Evolutionary conservation across 2,113 vertebrate genomes (phyloP).

Genomic region (Myotis brandtii): DNA sequence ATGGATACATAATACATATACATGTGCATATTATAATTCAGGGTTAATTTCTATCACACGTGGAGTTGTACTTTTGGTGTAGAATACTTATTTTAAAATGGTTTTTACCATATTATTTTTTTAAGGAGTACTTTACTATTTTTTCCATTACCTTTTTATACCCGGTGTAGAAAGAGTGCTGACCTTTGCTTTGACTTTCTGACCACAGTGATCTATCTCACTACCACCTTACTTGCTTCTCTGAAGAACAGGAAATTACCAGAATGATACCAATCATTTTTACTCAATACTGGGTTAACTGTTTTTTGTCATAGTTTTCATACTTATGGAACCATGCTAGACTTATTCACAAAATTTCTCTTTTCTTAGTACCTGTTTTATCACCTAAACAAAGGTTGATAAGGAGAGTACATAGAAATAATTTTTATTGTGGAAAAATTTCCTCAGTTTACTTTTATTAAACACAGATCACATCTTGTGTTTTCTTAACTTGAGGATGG

Average conservation of each 20-base stretch:
- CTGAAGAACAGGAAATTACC: slow-evolving; percentile 72
- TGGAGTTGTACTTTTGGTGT: slow-evolving; percentile 29
- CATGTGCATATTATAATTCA: neutral
- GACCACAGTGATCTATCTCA: slow-evolving; percentile 7
- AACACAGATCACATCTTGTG: neutral
- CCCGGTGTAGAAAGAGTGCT: neutral
- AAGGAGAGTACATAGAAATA: slow-evolving; percentile 6
- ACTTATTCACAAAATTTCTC: slow-evolving; percentile 42
- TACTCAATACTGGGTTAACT: neutral
- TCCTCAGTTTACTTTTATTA: slow-evolving; percentile 53
- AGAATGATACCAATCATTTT: slow-evolving; percentile 63
- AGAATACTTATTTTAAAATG: neutral
- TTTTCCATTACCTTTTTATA: slow-evolving; percentile 52
- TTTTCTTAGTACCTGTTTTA: slow-evolving; percentile 26
- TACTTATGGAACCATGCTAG: slow-evolving; percentile 32
- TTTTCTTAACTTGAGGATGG: slow-evolving; percentile 33
- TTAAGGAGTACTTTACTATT: neutral
- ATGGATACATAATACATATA: neutral
- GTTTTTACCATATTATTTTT: neutral
- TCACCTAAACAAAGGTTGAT: neutral
- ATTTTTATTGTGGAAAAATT: slow-evolving; percentile 21
- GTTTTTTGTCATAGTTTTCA: slow-evolving; percentile 53
- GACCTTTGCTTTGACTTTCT: slow-evolving; percentile 70
- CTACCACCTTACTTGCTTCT: slow-evolving; percentile 19
- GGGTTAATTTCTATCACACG: neutral